Base-by-base conservation (phyloP, 2,797 vertebrate genomes). In the Parauchenoglanis ngamensis region DNA sequence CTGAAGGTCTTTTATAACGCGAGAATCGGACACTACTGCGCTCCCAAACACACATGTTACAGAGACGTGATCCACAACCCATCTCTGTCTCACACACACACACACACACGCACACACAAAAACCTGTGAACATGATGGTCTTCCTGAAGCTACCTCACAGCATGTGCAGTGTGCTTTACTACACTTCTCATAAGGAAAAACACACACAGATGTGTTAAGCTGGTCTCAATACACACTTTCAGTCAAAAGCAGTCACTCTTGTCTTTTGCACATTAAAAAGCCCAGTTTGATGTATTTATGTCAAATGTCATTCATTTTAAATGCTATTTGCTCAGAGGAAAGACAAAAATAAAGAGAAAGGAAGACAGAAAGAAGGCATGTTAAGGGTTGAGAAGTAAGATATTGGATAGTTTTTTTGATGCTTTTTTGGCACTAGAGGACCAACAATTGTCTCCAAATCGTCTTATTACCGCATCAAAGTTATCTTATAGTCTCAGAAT, bases 1-100 rank as follows among this genome's bases (percentile, higher is more conserved):
- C 93, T 95, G 94, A 94, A 90, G 88, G 80, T 91, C 82, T 94
- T 93, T 94, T 93, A 92, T 88, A 90, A 90, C 49, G 90, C 88
- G 85, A 88, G 86, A 92, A 89, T 93, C 86, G 90, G 90, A 92
- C 92, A 92, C 73, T 86, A 54, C 88, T 40, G 25, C 85, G 89
- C 90, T 83, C 89, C 86, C 89, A 88, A 87, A 89, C 85, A 85
- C 89, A 91, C 92, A 94, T 93, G 92, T 90, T 93, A 63, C 70
- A 75, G 86, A 90, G 89, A 94, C 90, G 40, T 86, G 49, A 87
- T 90, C 90, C 87, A 61, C 85, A 90, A 46, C 73, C 80, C 73
- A 17, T 76, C 46, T 76, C 54, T 52, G 82, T 91, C 65, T 72
- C 79, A 44, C 70, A 23, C 70, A 75, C 40, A 72, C 35, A 23